A percentile compares a stretch with the other conserved stretches of the same genome.
phyloP scores from a whole-genome alignment of 2,113 vertebrate species.

The rat (Rattus norvegicus) region DNA sequence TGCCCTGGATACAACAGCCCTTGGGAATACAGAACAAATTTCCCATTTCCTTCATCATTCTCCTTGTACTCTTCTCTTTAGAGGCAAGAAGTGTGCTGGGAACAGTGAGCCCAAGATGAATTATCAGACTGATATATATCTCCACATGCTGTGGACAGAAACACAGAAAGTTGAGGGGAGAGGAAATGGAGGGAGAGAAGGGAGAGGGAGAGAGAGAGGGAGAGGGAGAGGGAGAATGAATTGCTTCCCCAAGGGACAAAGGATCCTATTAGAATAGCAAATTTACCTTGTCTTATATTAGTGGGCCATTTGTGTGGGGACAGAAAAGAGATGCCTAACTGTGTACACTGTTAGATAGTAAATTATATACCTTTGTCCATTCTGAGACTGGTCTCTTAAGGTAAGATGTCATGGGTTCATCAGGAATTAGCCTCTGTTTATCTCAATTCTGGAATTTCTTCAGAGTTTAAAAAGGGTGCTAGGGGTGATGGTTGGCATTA shows the following conservation, averaged over 20 bases:
- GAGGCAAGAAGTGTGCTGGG: neutral
- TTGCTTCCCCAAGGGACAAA: neutral
- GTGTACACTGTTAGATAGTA: neutral
- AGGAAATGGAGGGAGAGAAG: no score
- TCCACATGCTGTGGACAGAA: neutral
- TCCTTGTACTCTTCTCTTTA: neutral
- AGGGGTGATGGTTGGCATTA: neutral
- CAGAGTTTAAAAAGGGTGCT: neutral
- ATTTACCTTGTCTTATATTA: neutral
- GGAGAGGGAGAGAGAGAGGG: neutral
- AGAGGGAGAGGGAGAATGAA: neutral
- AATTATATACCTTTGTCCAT: neutral
- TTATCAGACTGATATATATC: neutral
- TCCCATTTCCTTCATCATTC: neutral
- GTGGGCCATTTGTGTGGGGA: neutral
- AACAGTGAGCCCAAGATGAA: neutral
- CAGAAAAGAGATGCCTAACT: neutral
- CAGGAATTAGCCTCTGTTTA: neutral
- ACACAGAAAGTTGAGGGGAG: neutral
- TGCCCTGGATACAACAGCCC: neutral
- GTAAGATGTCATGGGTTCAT: neutral
- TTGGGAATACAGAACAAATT: neutral
- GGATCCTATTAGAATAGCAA: neutral
- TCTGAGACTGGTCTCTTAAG: neutral
- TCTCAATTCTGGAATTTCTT: neutral